phyloP scores from a whole-genome alignment of 1,140 invertebrate species.

The Heterodera schachtii region DNA sequence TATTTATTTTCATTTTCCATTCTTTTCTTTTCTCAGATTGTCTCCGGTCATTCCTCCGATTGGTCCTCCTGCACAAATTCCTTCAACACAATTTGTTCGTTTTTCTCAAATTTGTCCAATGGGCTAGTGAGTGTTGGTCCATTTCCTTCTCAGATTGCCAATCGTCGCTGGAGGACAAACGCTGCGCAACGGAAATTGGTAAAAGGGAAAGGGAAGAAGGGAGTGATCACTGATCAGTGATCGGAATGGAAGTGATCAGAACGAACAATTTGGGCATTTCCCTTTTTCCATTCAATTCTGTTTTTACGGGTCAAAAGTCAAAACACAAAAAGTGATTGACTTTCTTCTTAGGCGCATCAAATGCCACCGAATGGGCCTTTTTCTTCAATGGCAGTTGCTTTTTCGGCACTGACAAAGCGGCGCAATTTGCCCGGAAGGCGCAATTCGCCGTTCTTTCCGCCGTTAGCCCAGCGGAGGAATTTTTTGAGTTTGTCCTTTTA shows the following conservation, averaged over 20 bases:
- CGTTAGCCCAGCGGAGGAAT: conserved; percentile 49
- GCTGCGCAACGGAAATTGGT: conserved; percentile 36
- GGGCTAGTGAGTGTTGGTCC: not conserved
- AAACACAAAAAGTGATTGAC: too few relatives aligned
- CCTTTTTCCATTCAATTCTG: too few relatives aligned
- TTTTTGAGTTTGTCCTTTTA: conserved; percentile 41
- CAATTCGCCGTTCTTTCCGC: conserved; percentile 28
- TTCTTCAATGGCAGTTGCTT: conserved; percentile 44
- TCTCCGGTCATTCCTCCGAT: conserved; percentile 77
- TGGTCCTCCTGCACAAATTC: conserved; percentile 83
- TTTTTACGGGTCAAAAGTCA: too few relatives aligned
- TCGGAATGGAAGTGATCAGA: too few relatives aligned
- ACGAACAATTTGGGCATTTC: too few relatives aligned
- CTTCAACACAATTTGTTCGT: conserved; percentile 76
- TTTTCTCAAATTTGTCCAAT: conserved; percentile 25
- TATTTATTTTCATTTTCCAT: not conserved
- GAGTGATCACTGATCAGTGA: too few relatives aligned
- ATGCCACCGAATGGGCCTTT: conserved; percentile 39
- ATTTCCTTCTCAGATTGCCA: conserved; percentile 33
- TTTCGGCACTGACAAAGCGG: conserved; percentile 15
- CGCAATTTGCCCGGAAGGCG: not conserved
- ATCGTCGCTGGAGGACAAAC: conserved; percentile 41
- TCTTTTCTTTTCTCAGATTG: conserved; percentile 69
- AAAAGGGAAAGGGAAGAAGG: not conserved
- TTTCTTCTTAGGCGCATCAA: not conserved